phyloP scores from a whole-genome alignment of 2,888 invertebrate genomes.

The Mycogona germanica region DNA sequence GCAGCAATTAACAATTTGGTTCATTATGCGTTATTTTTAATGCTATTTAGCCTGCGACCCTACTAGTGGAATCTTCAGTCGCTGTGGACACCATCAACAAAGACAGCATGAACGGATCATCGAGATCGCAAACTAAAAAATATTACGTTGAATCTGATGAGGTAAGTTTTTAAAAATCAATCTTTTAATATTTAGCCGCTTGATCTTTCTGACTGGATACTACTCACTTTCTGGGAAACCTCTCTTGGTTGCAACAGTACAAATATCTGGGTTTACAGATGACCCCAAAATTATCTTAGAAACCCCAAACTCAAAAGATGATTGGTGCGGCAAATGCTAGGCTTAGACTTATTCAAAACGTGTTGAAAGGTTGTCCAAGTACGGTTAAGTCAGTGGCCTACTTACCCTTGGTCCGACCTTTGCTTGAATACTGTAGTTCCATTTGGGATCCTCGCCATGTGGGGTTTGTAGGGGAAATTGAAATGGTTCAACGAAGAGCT shows the following conservation, averaged over 20 bases:
- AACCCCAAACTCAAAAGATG: not conserved
- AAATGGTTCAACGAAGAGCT: too few species aligned
- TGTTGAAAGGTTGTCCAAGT: too few species aligned
- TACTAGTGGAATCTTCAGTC: conserved; percentile 11
- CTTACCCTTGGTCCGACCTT: too few species aligned
- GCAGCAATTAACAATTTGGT: not conserved
- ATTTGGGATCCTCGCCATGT: too few species aligned
- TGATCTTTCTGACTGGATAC: not conserved
- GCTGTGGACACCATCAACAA: conserved; percentile 1
- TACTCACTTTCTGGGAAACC: too few species aligned
- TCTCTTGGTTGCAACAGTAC: too few species aligned
- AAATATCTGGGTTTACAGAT: not conserved
- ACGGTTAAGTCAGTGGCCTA: too few species aligned
- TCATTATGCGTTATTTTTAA: not conserved
- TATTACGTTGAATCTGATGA: conserved; percentile 13
- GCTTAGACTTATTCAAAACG: too few species aligned
- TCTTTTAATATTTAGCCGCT: not conserved
- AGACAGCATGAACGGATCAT: not conserved
- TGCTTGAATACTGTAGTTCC: too few species aligned
- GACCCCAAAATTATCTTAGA: not conserved
- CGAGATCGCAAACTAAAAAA: conserved; percentile 1
- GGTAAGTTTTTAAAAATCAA: conserved; percentile 2
- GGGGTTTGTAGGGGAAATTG: too few species aligned
- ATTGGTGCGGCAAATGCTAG: too few species aligned
- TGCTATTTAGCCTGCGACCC: conserved; percentile 9